phyloP scores from a whole-genome alignment of 2,797 vertebrate genomes.

The Anabas testudineus region DNA sequence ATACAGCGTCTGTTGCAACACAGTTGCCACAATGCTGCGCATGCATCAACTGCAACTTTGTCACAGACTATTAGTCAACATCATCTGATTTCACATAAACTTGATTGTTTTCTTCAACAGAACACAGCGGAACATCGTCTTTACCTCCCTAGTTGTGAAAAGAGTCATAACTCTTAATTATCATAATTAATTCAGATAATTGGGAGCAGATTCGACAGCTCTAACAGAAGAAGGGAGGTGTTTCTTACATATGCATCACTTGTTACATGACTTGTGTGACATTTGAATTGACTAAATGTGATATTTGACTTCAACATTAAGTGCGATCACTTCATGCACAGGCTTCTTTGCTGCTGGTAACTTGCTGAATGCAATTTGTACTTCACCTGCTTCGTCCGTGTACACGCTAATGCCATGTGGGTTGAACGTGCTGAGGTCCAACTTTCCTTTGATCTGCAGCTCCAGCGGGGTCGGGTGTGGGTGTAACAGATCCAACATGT shows the following conservation, averaged over 20 bases:
- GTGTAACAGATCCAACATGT: slow-evolving; percentile 86
- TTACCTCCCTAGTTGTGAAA: too few relatives aligned
- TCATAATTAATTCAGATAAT: too few relatives aligned
- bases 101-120: background rate
- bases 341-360: background rate
- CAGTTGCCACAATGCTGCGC: background rate
- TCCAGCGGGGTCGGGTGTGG: slow-evolving; percentile 76
- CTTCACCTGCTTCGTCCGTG: slow-evolving; percentile 80
- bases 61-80: too few relatives aligned
- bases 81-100: background rate
- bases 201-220: too few relatives aligned
- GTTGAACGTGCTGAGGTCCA: slow-evolving; percentile 87
- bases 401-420: slow-evolving; percentile 92
- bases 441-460: slow-evolving; percentile 84
- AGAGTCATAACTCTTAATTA: too few relatives aligned
- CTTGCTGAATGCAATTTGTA: background rate
- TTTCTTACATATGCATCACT: too few relatives aligned
- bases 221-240: too few relatives aligned
- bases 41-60: too few relatives aligned
- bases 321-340: background rate
- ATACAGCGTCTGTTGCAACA: background rate
- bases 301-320: background rate
- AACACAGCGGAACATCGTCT: too few relatives aligned
- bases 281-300: background rate
- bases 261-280: too few relatives aligned